phyloP scores from a whole-genome alignment of 2,888 invertebrate species.

The Atrina japonica region DNA sequence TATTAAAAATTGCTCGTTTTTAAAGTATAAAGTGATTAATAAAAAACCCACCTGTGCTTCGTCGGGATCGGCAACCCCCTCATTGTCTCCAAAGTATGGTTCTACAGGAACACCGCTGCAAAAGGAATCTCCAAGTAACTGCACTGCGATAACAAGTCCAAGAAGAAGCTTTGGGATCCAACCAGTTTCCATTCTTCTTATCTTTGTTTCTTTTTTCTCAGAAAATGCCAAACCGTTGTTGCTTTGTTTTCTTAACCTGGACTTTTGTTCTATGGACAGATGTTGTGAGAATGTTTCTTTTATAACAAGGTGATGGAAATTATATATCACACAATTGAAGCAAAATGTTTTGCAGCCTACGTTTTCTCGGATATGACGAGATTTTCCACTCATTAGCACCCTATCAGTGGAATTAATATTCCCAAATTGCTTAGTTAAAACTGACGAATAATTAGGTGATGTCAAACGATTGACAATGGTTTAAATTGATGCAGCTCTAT shows the following conservation, averaged over 20 bases:
- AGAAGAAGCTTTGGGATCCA: background rate
- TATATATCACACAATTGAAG: conserved; percentile 20
- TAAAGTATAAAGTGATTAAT: no score
- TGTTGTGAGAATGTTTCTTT: background rate
- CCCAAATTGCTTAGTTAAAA: conserved; percentile 36
- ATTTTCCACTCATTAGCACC: conserved; percentile 26
- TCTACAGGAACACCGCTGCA: conserved; percentile 5
- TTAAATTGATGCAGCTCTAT: no score
- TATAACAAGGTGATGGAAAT: conserved; percentile 5
- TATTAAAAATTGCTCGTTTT: no score
- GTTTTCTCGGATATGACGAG: conserved; percentile 25
- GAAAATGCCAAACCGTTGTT: background rate
- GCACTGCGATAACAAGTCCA: background rate
- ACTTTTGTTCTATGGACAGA: conserved; percentile 8
- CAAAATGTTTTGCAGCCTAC: conserved; percentile 13
- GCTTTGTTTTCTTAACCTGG: background rate
- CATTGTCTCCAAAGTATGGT: conserved; percentile 9
- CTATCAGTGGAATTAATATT: conserved; percentile 35
- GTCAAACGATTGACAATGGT: no score
- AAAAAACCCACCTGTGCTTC: conserved; percentile 20
- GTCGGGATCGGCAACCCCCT: conserved; percentile 1
- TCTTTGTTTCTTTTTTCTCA: background rate
- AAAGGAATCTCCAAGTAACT: conserved; percentile 12
- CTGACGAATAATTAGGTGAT: conserved; percentile 16
- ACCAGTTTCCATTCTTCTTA: background rate